phyloP scores from a whole-genome alignment of 2,797 vertebrate genomes.

The Euphonia xanthogaster region DNA sequence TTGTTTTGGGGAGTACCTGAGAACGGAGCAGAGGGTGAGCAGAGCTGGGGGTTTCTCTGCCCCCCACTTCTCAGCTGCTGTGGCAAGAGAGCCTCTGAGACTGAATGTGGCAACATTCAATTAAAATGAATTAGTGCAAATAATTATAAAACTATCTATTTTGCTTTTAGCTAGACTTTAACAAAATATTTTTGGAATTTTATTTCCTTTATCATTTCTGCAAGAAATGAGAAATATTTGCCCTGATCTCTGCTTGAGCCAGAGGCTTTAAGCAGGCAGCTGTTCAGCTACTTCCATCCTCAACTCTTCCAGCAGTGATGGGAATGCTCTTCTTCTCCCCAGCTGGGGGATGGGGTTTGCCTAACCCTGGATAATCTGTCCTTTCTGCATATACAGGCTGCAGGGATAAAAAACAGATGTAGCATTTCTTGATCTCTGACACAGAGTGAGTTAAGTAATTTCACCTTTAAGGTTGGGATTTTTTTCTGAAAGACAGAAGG shows the following conservation, averaged over 20 bases:
- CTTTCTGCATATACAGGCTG: background rate
- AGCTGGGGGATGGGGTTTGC: background rate
- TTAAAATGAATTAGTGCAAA: background rate
- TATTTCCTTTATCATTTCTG: background rate
- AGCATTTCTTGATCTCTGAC: background rate
- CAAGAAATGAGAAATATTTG: background rate
- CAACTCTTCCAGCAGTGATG: background rate
- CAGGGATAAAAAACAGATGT: background rate
- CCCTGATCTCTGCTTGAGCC: background rate
- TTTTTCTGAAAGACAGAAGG: background rate
- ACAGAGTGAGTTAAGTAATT: background rate
- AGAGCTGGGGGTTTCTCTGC: background rate
- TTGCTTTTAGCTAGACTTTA: background rate
- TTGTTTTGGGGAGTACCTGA: background rate
- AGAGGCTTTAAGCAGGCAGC: background rate
- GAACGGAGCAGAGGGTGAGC: background rate
- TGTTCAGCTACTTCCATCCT: background rate
- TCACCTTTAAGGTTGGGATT: background rate
- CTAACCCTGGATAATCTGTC: background rate
- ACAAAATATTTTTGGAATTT: background rate
- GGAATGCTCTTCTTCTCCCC: background rate
- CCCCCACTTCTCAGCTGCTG: background rate
- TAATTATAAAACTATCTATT: background rate
- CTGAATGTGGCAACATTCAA: background rate
- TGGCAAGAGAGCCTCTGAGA: fast-evolving